Conservation (phyloP, 2,888 invertebrate genomes). For the Platynereis dumerilii region DNA sequence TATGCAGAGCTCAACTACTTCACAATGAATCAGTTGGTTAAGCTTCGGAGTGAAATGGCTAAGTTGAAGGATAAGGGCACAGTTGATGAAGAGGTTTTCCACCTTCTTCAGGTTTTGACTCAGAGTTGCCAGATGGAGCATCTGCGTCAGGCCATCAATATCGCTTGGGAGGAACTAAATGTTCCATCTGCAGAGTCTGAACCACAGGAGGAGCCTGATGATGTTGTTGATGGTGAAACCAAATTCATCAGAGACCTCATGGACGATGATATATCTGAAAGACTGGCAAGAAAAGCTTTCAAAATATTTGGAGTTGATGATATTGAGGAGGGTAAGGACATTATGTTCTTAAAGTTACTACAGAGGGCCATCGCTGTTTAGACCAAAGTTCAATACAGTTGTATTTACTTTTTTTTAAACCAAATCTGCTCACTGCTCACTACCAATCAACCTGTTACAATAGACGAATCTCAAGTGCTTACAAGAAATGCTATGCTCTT, state of each 20-base stretch:
- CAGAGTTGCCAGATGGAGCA: slow-evolving; percentile 31
- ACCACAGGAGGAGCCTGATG: slow-evolving; percentile 5
- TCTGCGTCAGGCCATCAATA: slow-evolving; percentile 7
- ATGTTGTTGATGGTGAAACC: background rate
- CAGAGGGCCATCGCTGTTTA: too few relatives aligned
- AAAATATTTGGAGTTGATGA: slow-evolving; percentile 10
- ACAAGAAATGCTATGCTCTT: too few relatives aligned
- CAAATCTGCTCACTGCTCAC: too few relatives aligned
- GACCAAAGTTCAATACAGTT: too few relatives aligned
- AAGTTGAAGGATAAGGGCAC: slow-evolving; percentile 23
- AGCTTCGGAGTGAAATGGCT: slow-evolving; percentile 46
- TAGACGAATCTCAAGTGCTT: too few relatives aligned
- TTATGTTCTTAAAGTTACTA: too few relatives aligned
- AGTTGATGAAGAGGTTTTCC: background rate
- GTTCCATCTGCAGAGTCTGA: background rate
- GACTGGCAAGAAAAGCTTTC: slow-evolving; percentile 14
- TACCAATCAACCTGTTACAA: too few relatives aligned
- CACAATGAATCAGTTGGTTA: slow-evolving; percentile 53
- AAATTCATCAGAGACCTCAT: slow-evolving; percentile 2
- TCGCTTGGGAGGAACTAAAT: background rate
- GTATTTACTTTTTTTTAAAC: too few relatives aligned
- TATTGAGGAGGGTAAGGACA: slow-evolving; percentile 17
- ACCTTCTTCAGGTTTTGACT: slow-evolving; percentile 14
- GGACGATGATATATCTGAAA: slow-evolving; percentile 16
- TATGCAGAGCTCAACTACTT: slow-evolving; percentile 48